A percentile compares a stretch with the other conserved stretches of the same genome.
These are phyloP conservation scores for Macaria notata DNA, from an alignment of 2,888 invertebrate genomes.

Conservation along the genomic window DNA sequence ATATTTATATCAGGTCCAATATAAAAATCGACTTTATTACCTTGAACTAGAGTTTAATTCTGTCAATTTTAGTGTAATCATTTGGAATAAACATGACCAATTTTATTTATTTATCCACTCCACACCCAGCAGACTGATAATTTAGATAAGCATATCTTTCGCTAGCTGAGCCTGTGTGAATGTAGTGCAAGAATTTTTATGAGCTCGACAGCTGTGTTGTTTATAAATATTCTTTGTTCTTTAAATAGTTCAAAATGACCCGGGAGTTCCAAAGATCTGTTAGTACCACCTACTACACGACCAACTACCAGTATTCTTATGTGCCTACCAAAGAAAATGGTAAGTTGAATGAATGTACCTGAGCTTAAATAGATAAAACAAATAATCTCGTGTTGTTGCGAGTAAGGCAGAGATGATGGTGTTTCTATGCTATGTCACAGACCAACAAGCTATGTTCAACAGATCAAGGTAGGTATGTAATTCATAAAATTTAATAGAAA, in stretches of 20 bases:
- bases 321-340: conserved; percentile 64
- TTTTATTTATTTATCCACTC: conserved; percentile 32
- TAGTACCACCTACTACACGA: conserved; percentile 61
- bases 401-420: too few relatives aligned
- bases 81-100: conserved; percentile 20
- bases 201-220: conserved; percentile 6
- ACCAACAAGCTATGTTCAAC: too few relatives aligned
- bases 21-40: conserved; percentile 8
- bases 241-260: conserved; percentile 46
- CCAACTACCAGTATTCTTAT: conserved; percentile 64
- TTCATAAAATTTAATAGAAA: too few relatives aligned
- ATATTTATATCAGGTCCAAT: background rate
- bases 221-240: conserved; percentile 27
- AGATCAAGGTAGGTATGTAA: too few relatives aligned
- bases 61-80: conserved; percentile 11
- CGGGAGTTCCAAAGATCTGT: conserved; percentile 48
- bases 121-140: conserved; percentile 36
- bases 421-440: too few relatives aligned
- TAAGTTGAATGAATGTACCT: conserved; percentile 40
- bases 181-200: conserved; percentile 21
- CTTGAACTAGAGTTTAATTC: conserved; percentile 1
- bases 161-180: conserved; percentile 26
- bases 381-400: too few relatives aligned
- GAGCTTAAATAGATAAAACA: too few relatives aligned
- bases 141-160: conserved; percentile 42